Conservation (phyloP, 53 echinoderm and acorn worm genomes). For the Holothuria leucospilota region DNA sequence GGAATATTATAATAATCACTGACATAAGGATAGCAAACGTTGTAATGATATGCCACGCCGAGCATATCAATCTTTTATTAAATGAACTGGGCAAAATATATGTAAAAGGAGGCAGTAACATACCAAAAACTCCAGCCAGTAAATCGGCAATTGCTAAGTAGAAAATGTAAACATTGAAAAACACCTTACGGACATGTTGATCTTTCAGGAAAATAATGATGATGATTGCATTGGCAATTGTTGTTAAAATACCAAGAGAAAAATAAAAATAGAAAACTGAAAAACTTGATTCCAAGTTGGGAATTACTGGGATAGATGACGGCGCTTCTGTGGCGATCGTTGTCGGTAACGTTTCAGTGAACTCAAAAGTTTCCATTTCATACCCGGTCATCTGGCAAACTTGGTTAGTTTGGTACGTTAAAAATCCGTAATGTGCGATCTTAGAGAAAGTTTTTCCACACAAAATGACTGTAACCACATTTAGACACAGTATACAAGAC, state of each 20-base stretch:
- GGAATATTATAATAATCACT: conserved; percentile 7
- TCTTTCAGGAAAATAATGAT: neutral
- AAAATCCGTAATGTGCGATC: too few relatives aligned
- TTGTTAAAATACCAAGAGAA: neutral
- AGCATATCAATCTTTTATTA: neutral
- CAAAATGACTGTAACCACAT: too few relatives aligned
- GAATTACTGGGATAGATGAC: too few relatives aligned
- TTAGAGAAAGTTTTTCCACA: too few relatives aligned
- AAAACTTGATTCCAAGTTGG: too few relatives aligned
- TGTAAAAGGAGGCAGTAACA: neutral
- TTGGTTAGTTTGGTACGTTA: too few relatives aligned
- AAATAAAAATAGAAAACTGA: too few relatives aligned
- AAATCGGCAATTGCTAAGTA: conserved; percentile 12
- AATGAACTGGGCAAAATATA: neutral
- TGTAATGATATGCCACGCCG: neutral
- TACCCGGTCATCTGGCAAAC: too few relatives aligned
- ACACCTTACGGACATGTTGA: neutral
- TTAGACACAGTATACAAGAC: too few relatives aligned
- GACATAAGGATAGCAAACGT: neutral
- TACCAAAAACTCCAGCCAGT: conserved; percentile 3
- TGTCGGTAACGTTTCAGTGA: too few relatives aligned
- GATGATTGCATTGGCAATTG: neutral
- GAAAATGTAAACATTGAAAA: neutral
- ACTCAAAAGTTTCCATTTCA: too few relatives aligned
- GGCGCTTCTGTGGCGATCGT: too few relatives aligned